Conservation (phyloP, 2,113 vertebrate species). For the Psittacula cyanocephala region DNA sequence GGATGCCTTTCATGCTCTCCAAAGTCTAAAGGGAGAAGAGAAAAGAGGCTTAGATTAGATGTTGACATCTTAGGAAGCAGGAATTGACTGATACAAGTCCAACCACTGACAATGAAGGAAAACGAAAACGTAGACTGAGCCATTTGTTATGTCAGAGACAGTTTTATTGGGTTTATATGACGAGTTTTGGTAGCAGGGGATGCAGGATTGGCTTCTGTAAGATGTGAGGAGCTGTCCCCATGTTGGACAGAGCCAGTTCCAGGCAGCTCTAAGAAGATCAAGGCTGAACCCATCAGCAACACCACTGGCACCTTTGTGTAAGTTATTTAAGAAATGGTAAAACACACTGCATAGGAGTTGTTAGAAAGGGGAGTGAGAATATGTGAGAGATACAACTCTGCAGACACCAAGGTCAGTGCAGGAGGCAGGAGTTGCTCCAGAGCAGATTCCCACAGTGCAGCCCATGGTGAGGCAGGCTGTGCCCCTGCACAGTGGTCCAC, state of each 20-base stretch:
- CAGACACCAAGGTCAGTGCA: not conserved
- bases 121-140: not conserved
- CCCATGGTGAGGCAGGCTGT: not conserved
- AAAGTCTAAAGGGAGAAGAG: not conserved
- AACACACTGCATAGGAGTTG: not conserved
- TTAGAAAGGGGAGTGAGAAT: not conserved
- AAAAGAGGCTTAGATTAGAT: not conserved
- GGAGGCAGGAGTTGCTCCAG: not conserved
- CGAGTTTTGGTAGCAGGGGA: not conserved
- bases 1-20: not conserved
- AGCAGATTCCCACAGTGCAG: not conserved
- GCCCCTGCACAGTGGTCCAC: accelerated
- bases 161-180: not conserved
- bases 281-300: not conserved
- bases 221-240: not conserved
- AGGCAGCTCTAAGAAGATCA: not conserved
- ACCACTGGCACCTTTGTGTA: not conserved
- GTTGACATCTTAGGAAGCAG: not conserved
- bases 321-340: not conserved
- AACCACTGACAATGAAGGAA: not conserved
- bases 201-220: not conserved
- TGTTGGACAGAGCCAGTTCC: accelerated
- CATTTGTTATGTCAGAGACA: not conserved
- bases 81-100: not conserved
- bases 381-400: not conserved